A percentile compares a stretch with the other conserved stretches of the same genome.
These are phyloP conservation scores for Mimachlamys varia DNA, from an alignment of 2,888 invertebrate genomes.

Conservation along the genomic window DNA sequence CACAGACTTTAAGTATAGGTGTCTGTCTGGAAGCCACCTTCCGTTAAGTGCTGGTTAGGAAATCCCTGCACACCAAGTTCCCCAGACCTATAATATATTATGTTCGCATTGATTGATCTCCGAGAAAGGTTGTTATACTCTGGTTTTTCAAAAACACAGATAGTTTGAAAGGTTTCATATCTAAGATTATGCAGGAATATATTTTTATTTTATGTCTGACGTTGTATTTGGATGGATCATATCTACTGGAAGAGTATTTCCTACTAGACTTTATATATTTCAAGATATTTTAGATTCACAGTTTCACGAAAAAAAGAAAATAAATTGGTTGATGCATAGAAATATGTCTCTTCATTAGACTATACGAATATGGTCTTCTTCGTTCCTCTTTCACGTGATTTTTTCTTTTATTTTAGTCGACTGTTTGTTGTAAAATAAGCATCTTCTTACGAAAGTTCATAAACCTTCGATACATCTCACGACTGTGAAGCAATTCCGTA, in stretches of 20 bases:
- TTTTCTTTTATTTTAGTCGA: no score
- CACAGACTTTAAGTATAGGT: neutral
- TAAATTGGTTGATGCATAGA: no score
- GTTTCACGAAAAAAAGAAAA: no score
- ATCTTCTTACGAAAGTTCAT: no score
- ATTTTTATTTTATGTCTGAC: neutral
- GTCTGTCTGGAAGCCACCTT: neutral
- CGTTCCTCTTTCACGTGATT: no score
- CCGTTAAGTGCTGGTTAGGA: neutral
- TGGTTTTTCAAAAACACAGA: neutral
- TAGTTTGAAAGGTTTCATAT: constrained; percentile 16
- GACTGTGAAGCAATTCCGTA: no score
- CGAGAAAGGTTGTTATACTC: neutral
- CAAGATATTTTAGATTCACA: no score
- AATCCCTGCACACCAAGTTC: neutral
- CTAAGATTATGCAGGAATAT: neutral
- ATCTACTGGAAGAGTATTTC: neutral
- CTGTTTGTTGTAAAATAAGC: no score
- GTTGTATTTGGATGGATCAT: neutral
- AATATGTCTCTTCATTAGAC: no score
- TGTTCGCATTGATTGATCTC: neutral
- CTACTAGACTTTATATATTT: no score
- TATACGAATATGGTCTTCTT: no score
- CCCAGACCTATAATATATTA: neutral
- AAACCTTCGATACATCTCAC: no score